A percentile compares a stretch with the other conserved stretches of the same genome.
Conservation (phyloP, 2,797 vertebrate species). For the Fistularia tabacaria region DNA sequence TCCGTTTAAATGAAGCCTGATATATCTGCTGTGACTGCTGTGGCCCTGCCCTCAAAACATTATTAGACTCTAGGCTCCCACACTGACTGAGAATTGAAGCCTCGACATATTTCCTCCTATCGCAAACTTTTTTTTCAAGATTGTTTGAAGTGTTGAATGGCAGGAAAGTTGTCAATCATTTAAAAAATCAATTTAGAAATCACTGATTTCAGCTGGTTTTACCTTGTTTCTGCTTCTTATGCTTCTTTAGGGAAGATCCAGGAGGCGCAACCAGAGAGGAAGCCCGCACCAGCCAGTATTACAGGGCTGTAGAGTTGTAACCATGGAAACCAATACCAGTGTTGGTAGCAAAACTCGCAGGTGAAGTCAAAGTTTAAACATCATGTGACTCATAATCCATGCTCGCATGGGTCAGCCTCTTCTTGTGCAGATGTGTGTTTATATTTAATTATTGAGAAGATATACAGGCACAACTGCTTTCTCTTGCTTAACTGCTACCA, state of each 20-base stretch:
- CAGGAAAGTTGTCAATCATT: too few species aligned
- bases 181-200: too few species aligned
- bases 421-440: not conserved
- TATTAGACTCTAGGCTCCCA: too few species aligned
- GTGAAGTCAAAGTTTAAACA: conserved; percentile 46
- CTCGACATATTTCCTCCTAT: too few species aligned
- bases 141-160: too few species aligned
- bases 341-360: conserved; percentile 44
- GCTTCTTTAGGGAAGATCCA: conserved; percentile 38
- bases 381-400: too few species aligned
- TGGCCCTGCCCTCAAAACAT: too few species aligned
- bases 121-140: too few species aligned
- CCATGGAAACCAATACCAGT: conserved; percentile 3
- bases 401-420: not conserved
- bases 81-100: too few species aligned
- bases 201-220: too few species aligned
- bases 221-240: not conserved
- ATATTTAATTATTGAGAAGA: not conserved
- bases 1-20: too few species aligned
- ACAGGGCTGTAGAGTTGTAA: conserved; percentile 16
- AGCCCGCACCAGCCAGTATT: conserved; percentile 21
- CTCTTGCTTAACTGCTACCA: not conserved
- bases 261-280: conserved; percentile 52
- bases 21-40: too few species aligned
- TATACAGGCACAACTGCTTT: not conserved